phyloP scores from a whole-genome alignment of 2,113 vertebrate genomes.

The Pycnonotus jocosus region DNA sequence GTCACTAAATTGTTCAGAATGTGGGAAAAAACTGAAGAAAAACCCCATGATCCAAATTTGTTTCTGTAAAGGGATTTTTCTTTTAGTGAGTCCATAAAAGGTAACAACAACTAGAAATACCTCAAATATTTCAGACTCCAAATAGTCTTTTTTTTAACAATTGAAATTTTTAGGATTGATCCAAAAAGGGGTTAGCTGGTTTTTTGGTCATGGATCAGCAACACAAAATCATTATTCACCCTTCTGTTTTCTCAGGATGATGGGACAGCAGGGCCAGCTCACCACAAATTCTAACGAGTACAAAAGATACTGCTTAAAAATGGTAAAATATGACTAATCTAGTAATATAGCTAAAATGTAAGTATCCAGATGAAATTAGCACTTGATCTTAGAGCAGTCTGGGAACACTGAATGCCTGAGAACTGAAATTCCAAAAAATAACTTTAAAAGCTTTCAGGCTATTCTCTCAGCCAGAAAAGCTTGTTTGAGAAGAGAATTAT shows the following conservation, averaged over 20 bases:
- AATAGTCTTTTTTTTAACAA: neutral
- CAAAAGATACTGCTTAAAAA: neutral
- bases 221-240: neutral
- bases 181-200: too few relatives aligned
- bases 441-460: neutral
- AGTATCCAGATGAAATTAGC: neutral
- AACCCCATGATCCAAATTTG: accelerated
- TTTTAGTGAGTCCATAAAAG: neutral
- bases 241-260: neutral
- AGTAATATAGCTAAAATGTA: neutral
- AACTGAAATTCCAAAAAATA: neutral
- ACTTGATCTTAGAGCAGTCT: neutral
- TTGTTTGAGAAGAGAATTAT: neutral
- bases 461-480: neutral
- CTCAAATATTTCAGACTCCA: neutral
- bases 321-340: neutral
- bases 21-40: neutral
- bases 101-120: neutral
- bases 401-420: neutral
- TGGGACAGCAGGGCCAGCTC: neutral
- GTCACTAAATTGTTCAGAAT: neutral
- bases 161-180: neutral
- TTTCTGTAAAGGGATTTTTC: neutral
- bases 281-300: neutral
- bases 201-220: neutral